These are phyloP conservation scores for Cyprinodon brontotheroides DNA, from an alignment of 2,113 vertebrate genomes.

Conservation along the genomic window DNA sequence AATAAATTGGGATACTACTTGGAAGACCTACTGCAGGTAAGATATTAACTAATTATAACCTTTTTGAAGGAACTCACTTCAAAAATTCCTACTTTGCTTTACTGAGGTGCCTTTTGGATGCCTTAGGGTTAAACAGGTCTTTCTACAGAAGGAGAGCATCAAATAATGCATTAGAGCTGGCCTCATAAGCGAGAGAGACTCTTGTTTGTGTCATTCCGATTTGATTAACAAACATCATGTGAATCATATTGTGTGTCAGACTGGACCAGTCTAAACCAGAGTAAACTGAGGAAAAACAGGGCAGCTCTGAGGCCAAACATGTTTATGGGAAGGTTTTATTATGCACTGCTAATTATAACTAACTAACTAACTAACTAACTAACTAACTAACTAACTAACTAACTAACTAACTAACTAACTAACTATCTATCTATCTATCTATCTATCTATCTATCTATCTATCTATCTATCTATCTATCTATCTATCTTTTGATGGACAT, in stretches of 20 bases:
- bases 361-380: no score
- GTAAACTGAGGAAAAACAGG: conserved; percentile 7
- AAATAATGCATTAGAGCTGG: not conserved
- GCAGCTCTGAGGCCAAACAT: not conserved
- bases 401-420: no score
- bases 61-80: not conserved
- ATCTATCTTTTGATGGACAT: not conserved
- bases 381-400: no score
- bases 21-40: not conserved
- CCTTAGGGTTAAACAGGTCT: not conserved
- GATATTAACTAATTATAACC: not conserved
- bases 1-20: not conserved
- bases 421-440: no score
- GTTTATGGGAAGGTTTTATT: not conserved
- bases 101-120: not conserved
- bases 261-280: conserved; percentile 33
- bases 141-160: not conserved
- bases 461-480: no score
- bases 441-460: no score
- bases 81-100: not conserved
- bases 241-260: conserved; percentile 31
- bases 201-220: conserved; percentile 30
- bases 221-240: conserved; percentile 70
- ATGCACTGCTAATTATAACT: not conserved
- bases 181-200: not conserved